Base-by-base conservation (phyloP, 2,888 invertebrate genomes). In the Drosophila kuntzei region DNA sequence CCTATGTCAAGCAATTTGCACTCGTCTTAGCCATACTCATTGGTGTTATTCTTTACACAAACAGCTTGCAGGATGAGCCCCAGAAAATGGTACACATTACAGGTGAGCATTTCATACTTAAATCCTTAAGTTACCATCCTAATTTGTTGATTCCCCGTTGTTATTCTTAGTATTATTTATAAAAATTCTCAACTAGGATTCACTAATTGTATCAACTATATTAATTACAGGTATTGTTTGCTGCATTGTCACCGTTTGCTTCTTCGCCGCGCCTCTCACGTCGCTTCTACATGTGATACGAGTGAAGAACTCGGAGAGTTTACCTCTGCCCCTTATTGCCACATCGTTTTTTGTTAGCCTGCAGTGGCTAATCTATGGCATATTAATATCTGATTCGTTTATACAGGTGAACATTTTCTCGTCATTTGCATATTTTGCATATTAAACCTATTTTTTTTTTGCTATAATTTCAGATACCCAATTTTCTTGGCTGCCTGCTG, bases 251-350 rank as follows among this genome's bases (percentile, higher is more conserved):
- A 97, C 97, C 0, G 94, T 97, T 53, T 87, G 96, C 69, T 96
- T 97, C 85, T 95, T 97, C 90, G 96, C 96, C 20, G 95, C 97
- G 11, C 98, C 97, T 5, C 93, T 98, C 78, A 95, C 95, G 54
- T 95, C 96, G 90, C 91, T 97, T 79, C 93, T 96, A 34, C 95
- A 97, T 93, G 98, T 98, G 4, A 93, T 98, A 57, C 94, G 93
- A 91, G 94, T 95, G 6, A 96, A 95, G 91, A 97, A 94, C 90
- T 95, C 97, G 0, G 97, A 97, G 86, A 96, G 95, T 90, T 93
- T 98, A 83, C 98, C 98, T 27, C 96, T 97, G 90, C 96, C 97
- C 4, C 94, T 98, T 89, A 98, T 98, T 90, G 92, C 96, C 41
- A 95, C 96, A 90, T 96, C 96, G 36, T 96, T 98, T 90, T 92